Conservation (phyloP, 1,140 invertebrate species). For the Drosophila nasuta region DNA sequence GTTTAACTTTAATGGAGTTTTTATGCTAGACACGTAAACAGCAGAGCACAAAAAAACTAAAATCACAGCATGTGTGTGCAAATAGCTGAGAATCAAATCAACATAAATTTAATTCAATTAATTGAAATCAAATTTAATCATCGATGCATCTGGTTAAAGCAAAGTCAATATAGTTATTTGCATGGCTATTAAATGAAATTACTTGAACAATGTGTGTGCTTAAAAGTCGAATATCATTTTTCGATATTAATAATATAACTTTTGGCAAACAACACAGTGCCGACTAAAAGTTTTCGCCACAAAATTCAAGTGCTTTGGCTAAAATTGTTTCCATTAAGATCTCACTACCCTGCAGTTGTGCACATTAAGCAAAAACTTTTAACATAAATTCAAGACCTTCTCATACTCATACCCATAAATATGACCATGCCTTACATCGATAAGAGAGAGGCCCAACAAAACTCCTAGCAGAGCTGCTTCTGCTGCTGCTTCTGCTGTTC, state of each 20-base stretch:
- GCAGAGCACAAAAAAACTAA: neutral
- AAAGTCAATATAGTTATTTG: neutral
- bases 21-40: neutral
- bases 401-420: conserved; percentile 60
- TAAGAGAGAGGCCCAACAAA: conserved; percentile 42
- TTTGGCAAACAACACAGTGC: conserved; percentile 6
- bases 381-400: conserved; percentile 67
- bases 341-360: conserved; percentile 55
- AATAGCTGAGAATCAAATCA: neutral
- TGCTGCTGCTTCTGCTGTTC: neutral
- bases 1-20: neutral
- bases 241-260: conserved; percentile 11
- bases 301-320: conserved; percentile 28
- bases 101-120: conserved; percentile 1
- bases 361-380: conserved; percentile 71
- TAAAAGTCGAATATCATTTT: conserved; percentile 3
- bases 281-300: conserved; percentile 20
- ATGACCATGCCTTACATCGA: conserved; percentile 60
- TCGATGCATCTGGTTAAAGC: neutral
- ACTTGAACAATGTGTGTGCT: too few species aligned
- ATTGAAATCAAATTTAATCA: neutral
- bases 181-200: neutral
- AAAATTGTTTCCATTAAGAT: conserved; percentile 53
- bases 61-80: conserved; percentile 3
- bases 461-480: conserved; percentile 9